These are phyloP conservation scores for Argynnis bischoffii DNA, from an alignment of 2,888 invertebrate species.

Conservation along the genomic window DNA sequence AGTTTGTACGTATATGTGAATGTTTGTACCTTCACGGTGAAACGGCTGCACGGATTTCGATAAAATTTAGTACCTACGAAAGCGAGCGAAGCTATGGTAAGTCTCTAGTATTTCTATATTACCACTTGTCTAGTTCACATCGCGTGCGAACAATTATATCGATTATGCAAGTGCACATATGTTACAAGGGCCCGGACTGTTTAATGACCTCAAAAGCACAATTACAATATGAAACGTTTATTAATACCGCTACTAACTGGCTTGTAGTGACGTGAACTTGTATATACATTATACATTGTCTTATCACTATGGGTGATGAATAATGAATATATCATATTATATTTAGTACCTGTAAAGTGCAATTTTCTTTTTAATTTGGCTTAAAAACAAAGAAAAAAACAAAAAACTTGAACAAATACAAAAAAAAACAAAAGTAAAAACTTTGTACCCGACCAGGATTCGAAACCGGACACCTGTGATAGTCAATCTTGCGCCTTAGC, in stretches of 20 bases:
- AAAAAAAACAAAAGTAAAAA: too few species aligned
- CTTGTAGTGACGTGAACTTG: constrained; percentile 9
- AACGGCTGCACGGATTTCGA: too few species aligned
- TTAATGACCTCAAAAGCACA: constrained; percentile 33
- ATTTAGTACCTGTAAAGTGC: not conserved
- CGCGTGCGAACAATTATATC: constrained; percentile 23
- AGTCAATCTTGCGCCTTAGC: too few species aligned
- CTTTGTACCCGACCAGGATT: too few species aligned
- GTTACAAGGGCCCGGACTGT: constrained; percentile 29
- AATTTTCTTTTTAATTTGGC: too few species aligned
- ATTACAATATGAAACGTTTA: constrained; percentile 28
- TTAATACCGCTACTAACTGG: constrained; percentile 30
- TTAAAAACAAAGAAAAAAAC: too few species aligned
- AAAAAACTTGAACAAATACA: too few species aligned
- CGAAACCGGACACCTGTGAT: too few species aligned
- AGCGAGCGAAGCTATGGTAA: not conserved
- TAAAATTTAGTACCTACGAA: too few species aligned
- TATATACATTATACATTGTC: constrained; percentile 14
- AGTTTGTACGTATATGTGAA: too few species aligned
- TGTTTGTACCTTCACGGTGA: too few species aligned
- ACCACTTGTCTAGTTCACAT: not conserved
- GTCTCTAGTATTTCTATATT: not conserved
- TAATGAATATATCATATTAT: not conserved
- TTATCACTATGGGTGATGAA: not conserved
- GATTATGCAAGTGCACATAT: constrained; percentile 8